phyloP scores from a whole-genome alignment of 2,888 invertebrate species.

The Pristionchus fissidentatus region DNA sequence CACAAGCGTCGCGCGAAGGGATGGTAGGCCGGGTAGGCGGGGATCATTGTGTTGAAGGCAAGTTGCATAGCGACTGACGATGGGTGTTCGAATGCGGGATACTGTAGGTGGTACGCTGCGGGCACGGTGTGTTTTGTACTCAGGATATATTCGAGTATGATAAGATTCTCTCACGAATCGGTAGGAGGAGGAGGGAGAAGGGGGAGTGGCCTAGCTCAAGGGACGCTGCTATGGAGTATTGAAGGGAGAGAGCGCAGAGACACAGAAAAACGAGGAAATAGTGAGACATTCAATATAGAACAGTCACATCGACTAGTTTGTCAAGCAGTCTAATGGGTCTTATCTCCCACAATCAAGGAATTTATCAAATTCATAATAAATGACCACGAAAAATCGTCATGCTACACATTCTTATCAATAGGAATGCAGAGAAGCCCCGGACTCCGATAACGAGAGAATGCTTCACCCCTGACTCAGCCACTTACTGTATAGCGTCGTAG shows the following conservation, averaged over 20 bases:
- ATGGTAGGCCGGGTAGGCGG: not conserved
- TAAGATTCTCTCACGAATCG: not conserved
- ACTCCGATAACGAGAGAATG: too few relatives aligned
- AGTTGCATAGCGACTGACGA: not conserved
- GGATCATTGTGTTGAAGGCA: too few relatives aligned
- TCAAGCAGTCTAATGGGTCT: too few relatives aligned
- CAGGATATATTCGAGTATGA: too few relatives aligned
- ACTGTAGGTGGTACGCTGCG: not conserved
- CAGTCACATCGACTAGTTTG: too few relatives aligned
- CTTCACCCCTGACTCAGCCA: too few relatives aligned
- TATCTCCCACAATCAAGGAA: not conserved
- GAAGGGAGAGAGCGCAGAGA: not conserved
- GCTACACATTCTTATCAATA: not conserved
- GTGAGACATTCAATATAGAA: too few relatives aligned
- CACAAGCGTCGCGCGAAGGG: not conserved
- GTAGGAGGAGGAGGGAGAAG: not conserved
- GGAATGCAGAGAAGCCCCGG: not conserved
- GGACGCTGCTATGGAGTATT: too few relatives aligned
- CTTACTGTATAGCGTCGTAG: constrained; percentile 33
- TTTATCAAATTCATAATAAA: not conserved
- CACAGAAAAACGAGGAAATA: not conserved
- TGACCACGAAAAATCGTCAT: not conserved
- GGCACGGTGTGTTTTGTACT: too few relatives aligned
- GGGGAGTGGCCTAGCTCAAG: not conserved
- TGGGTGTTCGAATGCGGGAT: not conserved